Conservation (phyloP, 64 coral and sea anemone species). For the Platygyra sinensis region DNA sequence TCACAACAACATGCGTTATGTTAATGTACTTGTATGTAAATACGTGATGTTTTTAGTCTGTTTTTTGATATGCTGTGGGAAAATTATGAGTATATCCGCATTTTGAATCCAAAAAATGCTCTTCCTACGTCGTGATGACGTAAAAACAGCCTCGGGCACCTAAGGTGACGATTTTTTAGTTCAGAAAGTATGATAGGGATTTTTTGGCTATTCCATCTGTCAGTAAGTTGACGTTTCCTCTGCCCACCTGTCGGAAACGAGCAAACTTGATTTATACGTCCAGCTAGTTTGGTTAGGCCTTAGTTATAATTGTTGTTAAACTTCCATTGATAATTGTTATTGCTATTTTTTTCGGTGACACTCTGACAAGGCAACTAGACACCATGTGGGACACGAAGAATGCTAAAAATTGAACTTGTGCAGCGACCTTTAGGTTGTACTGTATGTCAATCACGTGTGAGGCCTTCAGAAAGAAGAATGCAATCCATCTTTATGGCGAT, state of each 20-base stretch:
- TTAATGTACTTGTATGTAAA: neutral
- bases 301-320: no score
- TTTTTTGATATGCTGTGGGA: neutral
- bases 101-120: conserved; percentile 15
- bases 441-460: no score
- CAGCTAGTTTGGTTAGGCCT: neutral
- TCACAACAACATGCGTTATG: neutral
- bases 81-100: neutral
- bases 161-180: neutral
- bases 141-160: neutral
- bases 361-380: no score
- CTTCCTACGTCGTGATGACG: conserved; percentile 7
- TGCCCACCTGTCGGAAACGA: neutral
- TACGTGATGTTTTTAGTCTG: neutral
- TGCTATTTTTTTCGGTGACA: no score
- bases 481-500: no score
- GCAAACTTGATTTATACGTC: neutral
- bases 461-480: no score
- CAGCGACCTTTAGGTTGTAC: no score
- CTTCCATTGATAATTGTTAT: no score
- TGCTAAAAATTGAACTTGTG: no score
- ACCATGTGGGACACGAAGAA: no score
- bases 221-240: neutral
- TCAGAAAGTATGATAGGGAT: conserved; percentile 11
- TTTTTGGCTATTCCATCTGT: conserved; percentile 8